phyloP scores from a whole-genome alignment of 2,797 vertebrate species.

The Ctenopoma kingsleyae region DNA sequence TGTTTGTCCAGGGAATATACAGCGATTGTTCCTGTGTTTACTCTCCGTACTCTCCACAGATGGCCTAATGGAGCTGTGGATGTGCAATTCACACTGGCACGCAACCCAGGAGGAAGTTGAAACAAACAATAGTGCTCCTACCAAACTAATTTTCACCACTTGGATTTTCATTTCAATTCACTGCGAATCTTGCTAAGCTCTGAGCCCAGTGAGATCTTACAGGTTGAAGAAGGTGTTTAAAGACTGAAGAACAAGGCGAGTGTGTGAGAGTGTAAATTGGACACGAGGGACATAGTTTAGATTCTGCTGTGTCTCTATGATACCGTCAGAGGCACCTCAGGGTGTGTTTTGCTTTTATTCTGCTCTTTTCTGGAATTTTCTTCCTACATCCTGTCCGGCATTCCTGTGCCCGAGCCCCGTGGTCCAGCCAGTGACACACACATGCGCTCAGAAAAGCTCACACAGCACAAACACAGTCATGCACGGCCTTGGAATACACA shows the following conservation, averaged over 20 bases:
- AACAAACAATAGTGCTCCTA: constrained; percentile 31
- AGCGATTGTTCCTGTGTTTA: constrained; percentile 69
- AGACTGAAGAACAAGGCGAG: constrained; percentile 18
- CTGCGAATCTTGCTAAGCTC: not conserved
- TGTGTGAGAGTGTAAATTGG: constrained; percentile 53
- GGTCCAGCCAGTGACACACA: constrained; percentile 44
- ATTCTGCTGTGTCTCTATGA: constrained; percentile 19
- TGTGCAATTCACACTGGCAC: constrained; percentile 41
- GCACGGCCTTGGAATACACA: constrained; percentile 19
- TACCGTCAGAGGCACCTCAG: constrained; percentile 47
- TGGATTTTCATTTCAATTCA: constrained; percentile 15
- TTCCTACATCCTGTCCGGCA: constrained; percentile 76
- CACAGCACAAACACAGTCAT: constrained; percentile 23
- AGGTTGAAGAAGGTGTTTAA: constrained; percentile 15
- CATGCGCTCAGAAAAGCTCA: constrained; percentile 18
- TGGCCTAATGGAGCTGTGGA: constrained; percentile 54
- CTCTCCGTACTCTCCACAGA: constrained; percentile 55
- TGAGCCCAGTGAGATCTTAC: constrained; percentile 15
- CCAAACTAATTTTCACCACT: constrained; percentile 26
- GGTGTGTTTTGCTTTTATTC: constrained; percentile 40
- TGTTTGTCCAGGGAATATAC: constrained; percentile 62
- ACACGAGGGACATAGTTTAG: constrained; percentile 45
- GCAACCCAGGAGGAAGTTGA: constrained; percentile 43
- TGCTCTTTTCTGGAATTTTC: constrained; percentile 70
- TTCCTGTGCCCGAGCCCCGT: constrained; percentile 66